A percentile compares a stretch with the other conserved stretches of the same genome.
phyloP scores from a whole-genome alignment of 2,113 vertebrate genomes.

The Amblyornis subalaris region DNA sequence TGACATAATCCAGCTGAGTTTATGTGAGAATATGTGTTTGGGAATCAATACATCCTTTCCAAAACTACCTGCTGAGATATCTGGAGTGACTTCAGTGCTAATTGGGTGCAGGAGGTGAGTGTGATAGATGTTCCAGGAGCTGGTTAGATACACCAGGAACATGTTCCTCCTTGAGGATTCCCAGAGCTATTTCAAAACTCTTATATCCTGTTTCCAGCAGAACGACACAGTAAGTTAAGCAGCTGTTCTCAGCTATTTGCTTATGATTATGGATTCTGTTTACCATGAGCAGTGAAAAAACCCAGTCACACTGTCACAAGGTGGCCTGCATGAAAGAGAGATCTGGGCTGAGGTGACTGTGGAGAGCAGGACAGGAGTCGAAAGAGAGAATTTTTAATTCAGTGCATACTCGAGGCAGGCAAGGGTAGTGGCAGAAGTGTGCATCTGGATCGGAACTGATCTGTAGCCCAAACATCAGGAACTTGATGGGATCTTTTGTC shows the following conservation, averaged over 20 bases:
- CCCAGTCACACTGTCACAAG: background rate
- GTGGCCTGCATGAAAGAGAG: background rate
- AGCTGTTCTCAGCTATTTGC: background rate
- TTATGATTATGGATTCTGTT: background rate
- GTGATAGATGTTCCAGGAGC: background rate
- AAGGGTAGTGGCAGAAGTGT: background rate
- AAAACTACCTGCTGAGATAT: background rate
- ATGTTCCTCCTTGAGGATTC: background rate
- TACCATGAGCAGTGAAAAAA: background rate
- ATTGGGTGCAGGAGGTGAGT: background rate
- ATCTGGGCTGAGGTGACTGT: background rate
- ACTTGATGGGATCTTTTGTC: background rate
- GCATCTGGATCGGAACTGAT: background rate
- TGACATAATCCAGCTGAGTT: background rate
- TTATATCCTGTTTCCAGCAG: background rate
- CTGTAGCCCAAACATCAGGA: background rate
- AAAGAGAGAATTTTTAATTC: background rate
- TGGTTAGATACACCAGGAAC: background rate
- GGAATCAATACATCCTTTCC: background rate
- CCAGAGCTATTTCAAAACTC: background rate
- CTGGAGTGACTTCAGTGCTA: background rate
- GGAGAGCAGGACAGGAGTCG: background rate
- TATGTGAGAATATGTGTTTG: background rate
- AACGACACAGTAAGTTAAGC: accelerated
- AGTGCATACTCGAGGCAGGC: background rate